A percentile compares a stretch with the other conserved stretches of the same genome.
These are phyloP conservation scores for Lutjanus erythropterus DNA, from an alignment of 2,113 vertebrate species.

Conservation along the genomic window DNA sequence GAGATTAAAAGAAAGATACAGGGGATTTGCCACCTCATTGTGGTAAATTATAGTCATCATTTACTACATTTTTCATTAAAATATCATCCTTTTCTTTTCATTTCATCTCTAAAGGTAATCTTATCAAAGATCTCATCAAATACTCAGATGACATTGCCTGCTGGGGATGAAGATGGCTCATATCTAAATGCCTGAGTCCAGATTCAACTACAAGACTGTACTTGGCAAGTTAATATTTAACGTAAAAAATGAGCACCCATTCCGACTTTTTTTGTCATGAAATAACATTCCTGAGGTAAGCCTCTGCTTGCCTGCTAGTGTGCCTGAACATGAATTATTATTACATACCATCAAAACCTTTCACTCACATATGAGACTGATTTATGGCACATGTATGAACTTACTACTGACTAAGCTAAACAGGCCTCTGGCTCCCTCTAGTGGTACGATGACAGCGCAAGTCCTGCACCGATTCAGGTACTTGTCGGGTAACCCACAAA, in stretches of 20 bases:
- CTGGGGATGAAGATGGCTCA: neutral
- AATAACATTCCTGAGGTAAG: slow-evolving; percentile 25
- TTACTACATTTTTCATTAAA: neutral
- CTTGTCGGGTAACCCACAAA: too few species aligned
- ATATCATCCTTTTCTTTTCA: neutral
- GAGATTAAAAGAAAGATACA: neutral
- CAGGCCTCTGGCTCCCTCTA: too few species aligned
- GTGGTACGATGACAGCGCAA: too few species aligned
- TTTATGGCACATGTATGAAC: slow-evolving; percentile 47
- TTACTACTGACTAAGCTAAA: too few species aligned
- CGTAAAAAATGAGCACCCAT: neutral
- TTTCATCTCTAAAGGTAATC: neutral
- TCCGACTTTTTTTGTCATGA: neutral
- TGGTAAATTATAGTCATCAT: neutral
- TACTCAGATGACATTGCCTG: neutral
- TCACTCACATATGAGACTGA: neutral
- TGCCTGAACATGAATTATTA: slow-evolving; percentile 31
- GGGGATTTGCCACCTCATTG: neutral
- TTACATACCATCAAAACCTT: neutral
- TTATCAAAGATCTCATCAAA: neutral
- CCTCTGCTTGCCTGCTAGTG: neutral
- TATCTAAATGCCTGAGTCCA: neutral
- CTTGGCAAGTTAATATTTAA: slow-evolving; percentile 28
- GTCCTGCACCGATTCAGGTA: too few species aligned
- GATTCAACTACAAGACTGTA: slow-evolving; percentile 26